Evolutionary conservation across 2,888 invertebrate genomes (phyloP).

Genomic region (Elmis aenea): DNA sequence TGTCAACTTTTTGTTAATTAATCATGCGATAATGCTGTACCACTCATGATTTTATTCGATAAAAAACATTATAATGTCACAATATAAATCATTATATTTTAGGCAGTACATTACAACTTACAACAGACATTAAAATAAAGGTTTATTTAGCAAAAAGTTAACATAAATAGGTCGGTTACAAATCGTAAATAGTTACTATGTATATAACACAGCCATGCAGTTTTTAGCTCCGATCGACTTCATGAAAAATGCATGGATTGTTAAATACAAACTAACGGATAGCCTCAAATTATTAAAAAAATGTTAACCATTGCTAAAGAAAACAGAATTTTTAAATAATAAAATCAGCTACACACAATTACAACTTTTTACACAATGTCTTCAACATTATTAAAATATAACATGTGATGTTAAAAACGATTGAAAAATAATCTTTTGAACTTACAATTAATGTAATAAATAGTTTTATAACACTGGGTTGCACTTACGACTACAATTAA

Average conservation of each 20-base stretch:
- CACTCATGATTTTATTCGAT: background rate
- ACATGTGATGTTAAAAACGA: constrained; percentile 34
- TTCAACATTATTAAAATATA: constrained; percentile 24
- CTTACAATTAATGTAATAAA: constrained; percentile 26
- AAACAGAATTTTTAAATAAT: constrained; percentile 24
- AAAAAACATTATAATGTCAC: background rate
- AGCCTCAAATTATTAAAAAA: constrained; percentile 30
- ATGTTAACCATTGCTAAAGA: constrained; percentile 40
- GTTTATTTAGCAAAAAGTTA: constrained; percentile 34
- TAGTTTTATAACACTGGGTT: constrained; percentile 40
- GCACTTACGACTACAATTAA: constrained; percentile 29
- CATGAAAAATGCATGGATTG: constrained; percentile 34
- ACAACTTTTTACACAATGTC: constrained; percentile 25
- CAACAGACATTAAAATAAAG: constrained; percentile 2
- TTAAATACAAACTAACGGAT: constrained; percentile 34
- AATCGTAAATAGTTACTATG: constrained; percentile 31
- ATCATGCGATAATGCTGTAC: background rate
- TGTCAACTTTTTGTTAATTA: constrained; percentile 36
- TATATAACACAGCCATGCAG: constrained; percentile 39
- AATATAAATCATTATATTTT: too few species aligned
- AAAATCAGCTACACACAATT: constrained; percentile 25
- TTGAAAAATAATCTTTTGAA: background rate
- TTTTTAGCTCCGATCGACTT: too few species aligned
- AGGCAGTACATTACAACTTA: too few species aligned
- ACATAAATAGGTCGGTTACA: constrained; percentile 27